Conservation (phyloP, 1,140 invertebrate genomes). For the Lepidurus apus region DNA sequence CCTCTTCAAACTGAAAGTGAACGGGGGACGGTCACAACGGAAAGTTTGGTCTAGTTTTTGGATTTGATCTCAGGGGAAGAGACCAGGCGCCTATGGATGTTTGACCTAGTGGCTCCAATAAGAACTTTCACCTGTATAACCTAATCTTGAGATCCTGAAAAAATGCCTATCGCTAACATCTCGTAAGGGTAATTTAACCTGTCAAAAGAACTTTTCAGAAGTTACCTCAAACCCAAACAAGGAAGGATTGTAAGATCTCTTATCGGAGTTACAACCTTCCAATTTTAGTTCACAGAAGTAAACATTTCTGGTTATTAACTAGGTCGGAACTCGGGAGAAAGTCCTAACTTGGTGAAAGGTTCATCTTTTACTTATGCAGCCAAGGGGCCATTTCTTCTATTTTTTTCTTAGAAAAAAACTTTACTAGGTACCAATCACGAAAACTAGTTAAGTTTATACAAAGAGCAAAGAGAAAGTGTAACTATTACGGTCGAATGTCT, state of each 20-base stretch:
- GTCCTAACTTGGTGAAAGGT: neutral
- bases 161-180: neutral
- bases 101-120: constrained; percentile 19
- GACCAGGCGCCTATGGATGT: neutral
- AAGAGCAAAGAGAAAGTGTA: too few species aligned
- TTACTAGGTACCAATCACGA: too few species aligned
- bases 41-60: neutral
- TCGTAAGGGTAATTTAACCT: neutral
- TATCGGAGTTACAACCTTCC: neutral
- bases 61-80: neutral
- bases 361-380: neutral
- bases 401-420: too few species aligned
- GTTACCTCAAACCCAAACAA: neutral
- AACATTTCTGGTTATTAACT: constrained; percentile 16
- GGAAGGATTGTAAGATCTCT: neutral
- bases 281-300: neutral
- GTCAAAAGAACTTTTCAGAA: neutral
- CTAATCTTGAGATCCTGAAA: neutral
- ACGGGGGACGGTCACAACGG: neutral
- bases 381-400: neutral
- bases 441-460: too few species aligned
- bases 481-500: too few species aligned
- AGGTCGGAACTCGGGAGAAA: neutral
- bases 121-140: neutral
- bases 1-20: constrained; percentile 1